Conservation (phyloP, 2,113 vertebrate species). For the Planiliza haematocheilus region DNA sequence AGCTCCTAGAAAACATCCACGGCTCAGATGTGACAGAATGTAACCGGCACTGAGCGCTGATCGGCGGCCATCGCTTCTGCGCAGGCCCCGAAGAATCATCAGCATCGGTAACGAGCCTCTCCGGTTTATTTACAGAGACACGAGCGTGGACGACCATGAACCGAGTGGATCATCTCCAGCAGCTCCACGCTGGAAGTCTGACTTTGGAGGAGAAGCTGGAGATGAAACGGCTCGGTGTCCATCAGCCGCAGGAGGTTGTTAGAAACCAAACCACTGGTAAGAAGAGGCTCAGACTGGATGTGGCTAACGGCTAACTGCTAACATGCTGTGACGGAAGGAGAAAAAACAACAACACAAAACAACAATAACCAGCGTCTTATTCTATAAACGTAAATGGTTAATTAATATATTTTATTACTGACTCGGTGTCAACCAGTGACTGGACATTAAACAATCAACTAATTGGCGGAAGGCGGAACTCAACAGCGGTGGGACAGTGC, state of each 20-base stretch:
- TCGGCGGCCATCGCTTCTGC: neutral
- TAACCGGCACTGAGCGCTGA: neutral
- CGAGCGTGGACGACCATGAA: neutral
- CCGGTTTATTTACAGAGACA: neutral
- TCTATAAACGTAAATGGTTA: too few species aligned
- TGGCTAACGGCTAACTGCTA: conserved; percentile 1
- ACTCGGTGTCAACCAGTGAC: too few species aligned
- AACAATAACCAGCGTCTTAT: too few species aligned
- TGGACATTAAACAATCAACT: neutral
- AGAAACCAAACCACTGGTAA: conserved; percentile 1
- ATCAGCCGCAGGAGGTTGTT: neutral
- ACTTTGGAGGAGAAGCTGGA: neutral
- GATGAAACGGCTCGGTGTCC: neutral
- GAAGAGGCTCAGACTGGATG: neutral
- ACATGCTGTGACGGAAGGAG: neutral
- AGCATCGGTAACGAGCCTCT: too few species aligned
- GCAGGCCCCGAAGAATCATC: too few species aligned
- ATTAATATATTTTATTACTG: too few species aligned
- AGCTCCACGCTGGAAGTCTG: neutral
- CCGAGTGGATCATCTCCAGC: neutral
- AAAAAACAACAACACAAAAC: neutral
- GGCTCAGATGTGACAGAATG: neutral
- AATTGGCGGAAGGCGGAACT: neutral
- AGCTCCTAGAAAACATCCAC: neutral
- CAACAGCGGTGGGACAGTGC: neutral